These are phyloP conservation scores for Lymantria dispar DNA, from an alignment of 2,888 invertebrate genomes.

Conservation along the genomic window DNA sequence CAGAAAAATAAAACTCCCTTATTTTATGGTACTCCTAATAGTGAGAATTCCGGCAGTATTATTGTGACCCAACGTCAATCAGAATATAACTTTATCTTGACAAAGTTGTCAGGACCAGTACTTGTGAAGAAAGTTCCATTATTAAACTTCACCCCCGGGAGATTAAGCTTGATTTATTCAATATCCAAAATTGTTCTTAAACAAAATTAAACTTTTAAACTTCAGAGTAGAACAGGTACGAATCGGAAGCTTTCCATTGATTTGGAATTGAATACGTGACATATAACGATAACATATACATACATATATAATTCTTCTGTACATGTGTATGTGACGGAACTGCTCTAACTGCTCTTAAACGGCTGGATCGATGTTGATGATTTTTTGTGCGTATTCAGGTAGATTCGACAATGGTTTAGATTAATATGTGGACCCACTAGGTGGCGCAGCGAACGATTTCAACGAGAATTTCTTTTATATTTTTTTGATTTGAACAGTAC, in stretches of 20 bases:
- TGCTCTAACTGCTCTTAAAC: too few species aligned
- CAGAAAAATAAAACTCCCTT: background rate
- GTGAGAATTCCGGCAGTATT: background rate
- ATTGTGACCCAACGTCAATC: slow-evolving; percentile 5
- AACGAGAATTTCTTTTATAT: too few species aligned
- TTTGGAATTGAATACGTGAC: background rate
- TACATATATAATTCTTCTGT: too few species aligned
- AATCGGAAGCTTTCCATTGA: slow-evolving; percentile 14
- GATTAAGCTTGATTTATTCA: slow-evolving; percentile 21
- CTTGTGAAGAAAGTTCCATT: slow-evolving; percentile 12
- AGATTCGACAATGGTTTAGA: too few species aligned
- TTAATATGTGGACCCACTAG: too few species aligned
- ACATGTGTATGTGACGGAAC: too few species aligned
- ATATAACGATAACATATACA: too few species aligned
- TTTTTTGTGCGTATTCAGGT: too few species aligned
- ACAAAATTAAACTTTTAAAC: slow-evolving; percentile 22
- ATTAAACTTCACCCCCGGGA: slow-evolving; percentile 9
- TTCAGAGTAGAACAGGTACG: slow-evolving; percentile 14
- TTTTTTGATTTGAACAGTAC: too few species aligned
- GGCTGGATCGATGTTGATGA: too few species aligned
- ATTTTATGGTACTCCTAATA: background rate
- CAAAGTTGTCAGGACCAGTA: slow-evolving; percentile 13
- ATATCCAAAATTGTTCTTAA: slow-evolving; percentile 24
- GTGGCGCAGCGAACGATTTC: too few species aligned
- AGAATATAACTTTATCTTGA: slow-evolving; percentile 4